Base-by-base conservation (phyloP, 2,888 invertebrate species). In the Rotaria magnacalcarata region DNA sequence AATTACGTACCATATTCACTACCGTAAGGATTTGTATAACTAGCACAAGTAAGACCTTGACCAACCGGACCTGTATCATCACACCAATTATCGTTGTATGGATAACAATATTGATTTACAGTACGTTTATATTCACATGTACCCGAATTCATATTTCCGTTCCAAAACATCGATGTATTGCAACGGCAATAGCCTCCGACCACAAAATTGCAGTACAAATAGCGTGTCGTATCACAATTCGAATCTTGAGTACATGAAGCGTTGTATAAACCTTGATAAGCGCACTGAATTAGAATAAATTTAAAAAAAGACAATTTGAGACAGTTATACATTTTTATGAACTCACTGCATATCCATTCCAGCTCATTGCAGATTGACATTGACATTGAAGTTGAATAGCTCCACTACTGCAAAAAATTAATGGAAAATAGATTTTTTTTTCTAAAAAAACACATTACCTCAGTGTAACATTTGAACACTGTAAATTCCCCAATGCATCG, bases 131-230 rank as follows among this genome's bases (percentile, higher is more conserved):
- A 80, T 80, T 80, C 80, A 47, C 80, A 80, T 47, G 80, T 80
- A n/a, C 80, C 80, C 0, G 67, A 67, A 27, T 11, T 6, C 34
- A 67, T 4, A 27, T 67, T 67, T 14, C 47, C 80, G 6, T 80
- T 47, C 80, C 80, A 80, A 47, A 80, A 80, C 80, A 80, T 80
- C 11, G 80, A 80, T n/a, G 80, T 11, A 47, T 80, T 80, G n/a
- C 80, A 80, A 24, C 16, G 21, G n/a, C 80, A 80, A 16, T 24
- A 24, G 10, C 47, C 19, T n/a, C 43, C 47, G 0, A 14, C 10
- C 11, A 11, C 19, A 7, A 7, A 34, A 80, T 80, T 34, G 6
- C 80, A 80, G n/a, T 80, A 80, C n/a, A 80, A 47, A 80, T 5
- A 80, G 1, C 80, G 43, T 47, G 80, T 47, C 3, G 47, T 80